These are phyloP conservation scores for Lophotis ruficrista DNA, from an alignment of 2,113 vertebrate genomes.

Conservation along the genomic window DNA sequence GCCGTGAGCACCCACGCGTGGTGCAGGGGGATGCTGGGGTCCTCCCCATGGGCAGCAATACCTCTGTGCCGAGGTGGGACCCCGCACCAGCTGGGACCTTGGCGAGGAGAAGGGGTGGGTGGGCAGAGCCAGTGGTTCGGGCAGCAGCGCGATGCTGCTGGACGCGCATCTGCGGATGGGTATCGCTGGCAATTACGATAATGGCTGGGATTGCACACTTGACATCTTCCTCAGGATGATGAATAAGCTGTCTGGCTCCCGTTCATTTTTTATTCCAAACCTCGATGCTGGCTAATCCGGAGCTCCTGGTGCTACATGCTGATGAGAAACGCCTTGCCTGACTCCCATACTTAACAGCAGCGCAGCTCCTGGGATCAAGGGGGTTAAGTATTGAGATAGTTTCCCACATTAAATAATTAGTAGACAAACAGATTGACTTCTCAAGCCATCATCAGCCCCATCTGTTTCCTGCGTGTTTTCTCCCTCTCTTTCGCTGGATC, in stretches of 20 bases:
- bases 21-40: rapidly evolving
- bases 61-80: neutral
- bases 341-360: constrained; percentile 25
- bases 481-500: constrained; percentile 39
- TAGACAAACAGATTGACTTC: constrained; percentile 63
- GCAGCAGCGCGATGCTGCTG: neutral
- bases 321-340: neutral
- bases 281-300: neutral
- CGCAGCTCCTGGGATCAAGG: constrained; percentile 52
- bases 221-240: constrained; percentile 52
- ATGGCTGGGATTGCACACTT: constrained; percentile 25
- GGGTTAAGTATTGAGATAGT: constrained; percentile 62
- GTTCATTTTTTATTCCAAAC: constrained; percentile 64
- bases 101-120: neutral
- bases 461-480: constrained; percentile 10
- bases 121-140: neutral
- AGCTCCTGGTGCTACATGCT: constrained; percentile 12
- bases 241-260: constrained; percentile 53
- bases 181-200: constrained; percentile 28
- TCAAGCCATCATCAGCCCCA: constrained; percentile 36
- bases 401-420: constrained; percentile 67
- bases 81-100: neutral
- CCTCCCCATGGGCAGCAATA: neutral
- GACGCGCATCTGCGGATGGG: neutral
- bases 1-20: rapidly evolving